These are phyloP conservation scores for Babylonia areolata DNA, from an alignment of 1,140 invertebrate species.

Conservation along the genomic window DNA sequence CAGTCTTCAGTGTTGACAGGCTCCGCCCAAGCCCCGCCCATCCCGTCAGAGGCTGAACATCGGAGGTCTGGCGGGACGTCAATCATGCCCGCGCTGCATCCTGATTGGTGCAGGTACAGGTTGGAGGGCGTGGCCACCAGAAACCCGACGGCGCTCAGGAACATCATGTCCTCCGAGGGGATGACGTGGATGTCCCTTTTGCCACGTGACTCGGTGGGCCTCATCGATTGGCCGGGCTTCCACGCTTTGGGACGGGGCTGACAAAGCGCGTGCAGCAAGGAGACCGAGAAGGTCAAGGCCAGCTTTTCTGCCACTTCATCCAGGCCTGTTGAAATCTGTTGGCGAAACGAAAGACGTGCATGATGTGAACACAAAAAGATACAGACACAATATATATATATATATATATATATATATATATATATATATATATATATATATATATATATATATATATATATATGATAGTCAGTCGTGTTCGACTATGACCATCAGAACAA, in stretches of 20 bases:
- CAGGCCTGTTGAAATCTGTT: conserved; percentile 24
- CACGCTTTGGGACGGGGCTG: conserved; percentile 63
- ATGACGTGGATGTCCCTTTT: conserved; percentile 46
- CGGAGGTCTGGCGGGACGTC: neutral
- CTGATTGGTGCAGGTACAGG: conserved; percentile 59
- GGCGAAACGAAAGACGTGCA: neutral
- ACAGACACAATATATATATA: neutral
- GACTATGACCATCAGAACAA: no score
- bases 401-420: neutral
- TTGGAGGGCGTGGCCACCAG: conserved; percentile 69
- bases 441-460: neutral
- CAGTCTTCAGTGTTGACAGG: neutral
- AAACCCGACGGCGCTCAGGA: conserved; percentile 70
- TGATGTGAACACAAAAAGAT: neutral
- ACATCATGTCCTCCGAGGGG: conserved; percentile 62
- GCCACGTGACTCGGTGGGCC: conserved; percentile 32
- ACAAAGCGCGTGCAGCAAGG: conserved; percentile 71
- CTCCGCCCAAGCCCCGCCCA: neutral
- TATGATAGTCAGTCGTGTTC: no score
- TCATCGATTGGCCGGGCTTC: conserved; percentile 54
- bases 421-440: no score
- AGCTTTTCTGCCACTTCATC: conserved; percentile 66
- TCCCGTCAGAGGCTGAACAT: neutral
- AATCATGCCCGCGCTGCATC: conserved; percentile 42
- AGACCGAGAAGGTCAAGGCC: conserved; percentile 64